Base-by-base conservation (phyloP, 2,797 vertebrate genomes). In the Apodemus agrarius region DNA sequence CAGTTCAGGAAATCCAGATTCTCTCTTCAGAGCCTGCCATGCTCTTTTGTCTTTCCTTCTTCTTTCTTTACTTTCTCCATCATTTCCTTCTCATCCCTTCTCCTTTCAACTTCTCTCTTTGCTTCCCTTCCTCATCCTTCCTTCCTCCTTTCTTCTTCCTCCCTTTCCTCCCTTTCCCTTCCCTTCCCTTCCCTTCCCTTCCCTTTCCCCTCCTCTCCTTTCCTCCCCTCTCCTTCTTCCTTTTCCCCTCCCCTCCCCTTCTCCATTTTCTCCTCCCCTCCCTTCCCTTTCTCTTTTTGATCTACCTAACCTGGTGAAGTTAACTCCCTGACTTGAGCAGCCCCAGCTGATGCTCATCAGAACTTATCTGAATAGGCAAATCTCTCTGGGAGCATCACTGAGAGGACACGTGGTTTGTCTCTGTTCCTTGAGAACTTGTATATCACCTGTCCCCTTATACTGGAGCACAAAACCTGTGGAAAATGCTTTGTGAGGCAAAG, bases 401-500 rank as follows among this genome's bases (percentile, higher is more conserved):
- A 49, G 31, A 89, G 79, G 90, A 93, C 9, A 85, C 7, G 43
- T 74, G 17, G 31, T 43, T 29, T 34, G 40, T 24, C 65, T 74
- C n/a, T n/a, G 21, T 65, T 81, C 37, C 29, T 61, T 69, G 19
- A 59, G 88, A 75, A 74, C 61, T 78, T 92, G 13, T 89, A 84
- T 81, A 83, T 94, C 22, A 79, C 31, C 40, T 46, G 26, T 75
- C 46, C 34, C 85, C 40, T 74, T 13, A 37, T 61, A 9, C 37
- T 90, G 85, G 82, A 63, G 34, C 69, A 13, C 24, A 78, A 96
- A 95, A 79, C 14, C 67, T 37, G 19, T 94, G 19, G 19, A 46
- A 57, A 85, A 54, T 11, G n/a, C 95, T 90, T 82, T 14, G 61
- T 88, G 29, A 97, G 76, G 63, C 40, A 91, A 95, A 97, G 40